Base-by-base conservation (phyloP, 2,888 invertebrate species). In the Campaea margaritaria region DNA sequence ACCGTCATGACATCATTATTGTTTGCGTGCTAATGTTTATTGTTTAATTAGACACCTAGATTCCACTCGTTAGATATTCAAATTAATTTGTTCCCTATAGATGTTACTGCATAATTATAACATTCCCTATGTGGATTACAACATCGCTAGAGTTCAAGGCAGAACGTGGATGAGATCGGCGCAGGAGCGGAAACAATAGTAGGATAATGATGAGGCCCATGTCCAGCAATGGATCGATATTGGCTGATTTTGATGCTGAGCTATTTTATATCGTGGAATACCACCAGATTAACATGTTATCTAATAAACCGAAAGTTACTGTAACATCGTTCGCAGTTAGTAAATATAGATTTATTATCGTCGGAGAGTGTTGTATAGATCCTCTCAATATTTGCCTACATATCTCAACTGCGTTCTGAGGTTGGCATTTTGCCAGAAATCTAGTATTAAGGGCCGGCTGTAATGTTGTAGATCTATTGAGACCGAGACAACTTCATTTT, bases 321-420 rank as follows among this genome's bases (percentile, higher is more conserved):
- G 54, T 61, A 67, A 51, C 58, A 62, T 62, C 48, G 60, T 70
- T 70, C 55, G 55, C 71, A 62, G 68, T 67, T 65, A 62, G 72
- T 76, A 76, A 74, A 80, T 75, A 72, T 76, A 79, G 72, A 77
- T 74, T 80, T 78, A 78, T 72, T 73, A 71, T 70, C 62, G 63
- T 58, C 50, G 67, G 67, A 21, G 66, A 70, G 66, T 77, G 62
- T 69, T 54, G 63, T 69, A n/a, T n/a, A 64, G 72, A 67, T 62
- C 16, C 54, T 64, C 64, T 64, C 67, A 72, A 68, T 71, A 74
- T 58, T 38, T 49, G 55, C 41, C 62, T 70, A 68, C 67, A 65
- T 64, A 61, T 67, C 54, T 60, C 51, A 65, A 51, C 54, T 52
- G 59, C 50, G 41, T 41, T 42, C 36, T 47, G 21, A 60, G 48